Percentiles rank a stretch among this genome's conserved stretches.
Conservation (phyloP, 2,888 invertebrate species). For the Candidula unifasciata region DNA sequence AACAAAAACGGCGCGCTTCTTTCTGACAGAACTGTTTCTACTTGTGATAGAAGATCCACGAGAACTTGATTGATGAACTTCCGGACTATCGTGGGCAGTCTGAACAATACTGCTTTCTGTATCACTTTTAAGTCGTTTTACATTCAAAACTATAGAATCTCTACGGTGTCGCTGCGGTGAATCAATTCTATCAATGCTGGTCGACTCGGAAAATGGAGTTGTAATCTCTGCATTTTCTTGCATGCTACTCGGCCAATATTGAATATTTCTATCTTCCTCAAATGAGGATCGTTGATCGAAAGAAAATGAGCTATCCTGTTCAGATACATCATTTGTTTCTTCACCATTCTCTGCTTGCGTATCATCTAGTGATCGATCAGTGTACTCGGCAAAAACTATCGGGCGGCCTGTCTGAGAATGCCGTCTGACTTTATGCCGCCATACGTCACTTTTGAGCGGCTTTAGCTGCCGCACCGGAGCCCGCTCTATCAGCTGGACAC, state of each 20-base stretch:
- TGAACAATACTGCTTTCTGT: too few relatives aligned
- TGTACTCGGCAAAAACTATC: neutral
- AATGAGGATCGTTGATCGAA: neutral
- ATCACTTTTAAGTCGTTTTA: too few relatives aligned
- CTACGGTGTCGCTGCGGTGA: too few relatives aligned
- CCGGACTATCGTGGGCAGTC: too few relatives aligned
- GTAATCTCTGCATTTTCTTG: neutral
- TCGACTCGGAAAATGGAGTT: neutral
- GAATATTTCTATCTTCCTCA: neutral
- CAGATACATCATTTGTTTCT: neutral
- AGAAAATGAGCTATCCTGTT: neutral
- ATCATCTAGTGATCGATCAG: neutral
- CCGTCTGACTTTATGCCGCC: neutral
- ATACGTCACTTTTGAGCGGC: neutral
- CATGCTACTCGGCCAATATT: neutral
- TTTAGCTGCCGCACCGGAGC: neutral
- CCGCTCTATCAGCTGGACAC: neutral
- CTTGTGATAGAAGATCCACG: too few relatives aligned
- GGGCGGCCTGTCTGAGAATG: conserved; percentile 18
- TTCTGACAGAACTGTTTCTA: too few relatives aligned
- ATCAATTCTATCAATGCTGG: neutral
- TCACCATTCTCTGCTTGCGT: neutral
- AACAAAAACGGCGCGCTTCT: too few relatives aligned
- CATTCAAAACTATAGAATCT: too few relatives aligned
- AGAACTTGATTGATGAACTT: too few relatives aligned